Percentiles rank a stretch among this genome's conserved stretches.
These are phyloP conservation scores for Pandion haliaetus DNA, from an alignment of 2,113 vertebrate species.

Conservation along the genomic window DNA sequence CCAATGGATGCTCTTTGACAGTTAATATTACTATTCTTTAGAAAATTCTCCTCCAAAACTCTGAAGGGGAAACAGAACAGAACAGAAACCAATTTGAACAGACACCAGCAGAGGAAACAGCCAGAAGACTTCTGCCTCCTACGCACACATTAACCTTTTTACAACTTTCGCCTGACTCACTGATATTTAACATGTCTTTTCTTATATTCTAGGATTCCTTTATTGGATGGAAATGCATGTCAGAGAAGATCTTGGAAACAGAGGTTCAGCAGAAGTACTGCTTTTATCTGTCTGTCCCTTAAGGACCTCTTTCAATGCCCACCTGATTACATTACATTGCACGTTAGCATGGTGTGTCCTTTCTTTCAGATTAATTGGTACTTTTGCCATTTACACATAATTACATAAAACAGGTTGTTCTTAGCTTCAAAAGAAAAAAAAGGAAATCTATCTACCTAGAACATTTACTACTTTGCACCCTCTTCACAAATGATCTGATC, in stretches of 20 bases:
- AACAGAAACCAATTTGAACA: background rate
- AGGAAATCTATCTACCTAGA: background rate
- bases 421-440: background rate
- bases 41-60: background rate
- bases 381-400: background rate
- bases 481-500: background rate
- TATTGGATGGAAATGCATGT: background rate
- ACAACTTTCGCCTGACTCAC: background rate
- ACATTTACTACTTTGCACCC: background rate
- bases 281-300: background rate
- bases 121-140: background rate
- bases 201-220: background rate
- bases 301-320: background rate
- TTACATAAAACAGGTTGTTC: background rate
- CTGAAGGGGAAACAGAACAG: background rate
- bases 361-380: background rate
- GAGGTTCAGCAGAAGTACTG: background rate
- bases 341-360: background rate
- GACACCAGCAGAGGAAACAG: background rate
- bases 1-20: background rate
- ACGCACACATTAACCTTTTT: background rate
- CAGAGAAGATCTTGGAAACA: background rate
- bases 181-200: background rate
- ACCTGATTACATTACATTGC: background rate
- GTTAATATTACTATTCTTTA: background rate